Percentiles rank a stretch among this genome's conserved stretches.
Evolutionary conservation across 2,113 vertebrate species (phyloP).

Genomic region (Xyrauchen texanus): DNA sequence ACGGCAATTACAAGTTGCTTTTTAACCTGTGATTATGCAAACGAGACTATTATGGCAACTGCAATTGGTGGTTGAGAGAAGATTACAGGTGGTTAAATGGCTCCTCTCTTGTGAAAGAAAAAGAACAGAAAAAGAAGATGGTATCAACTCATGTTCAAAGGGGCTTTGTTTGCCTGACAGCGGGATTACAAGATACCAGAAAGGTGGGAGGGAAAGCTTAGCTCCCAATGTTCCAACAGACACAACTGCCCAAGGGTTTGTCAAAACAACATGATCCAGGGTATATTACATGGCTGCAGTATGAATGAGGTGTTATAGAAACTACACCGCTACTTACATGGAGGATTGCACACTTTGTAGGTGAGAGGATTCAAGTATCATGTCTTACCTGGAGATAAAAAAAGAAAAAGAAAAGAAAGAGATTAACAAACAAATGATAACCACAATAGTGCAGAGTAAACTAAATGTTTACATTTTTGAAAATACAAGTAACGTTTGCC

Average conservation of each 20-base stretch:
- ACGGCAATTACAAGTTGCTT: constrained; percentile 62
- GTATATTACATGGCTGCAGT: constrained; percentile 49
- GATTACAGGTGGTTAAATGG: constrained; percentile 59
- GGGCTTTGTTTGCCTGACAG: constrained; percentile 68
- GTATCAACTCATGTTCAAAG: constrained; percentile 60
- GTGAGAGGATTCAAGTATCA: constrained; percentile 43
- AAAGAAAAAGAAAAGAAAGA: constrained; percentile 27
- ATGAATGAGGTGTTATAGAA: constrained; percentile 45
- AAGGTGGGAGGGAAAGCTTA: constrained; percentile 62
- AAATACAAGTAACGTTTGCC: too few species aligned
- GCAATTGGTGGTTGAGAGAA: constrained; percentile 55
- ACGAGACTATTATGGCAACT: constrained; percentile 59
- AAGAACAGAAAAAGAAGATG: constrained; percentile 55
- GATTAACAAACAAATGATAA: constrained; percentile 21
- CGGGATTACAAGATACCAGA: constrained; percentile 66
- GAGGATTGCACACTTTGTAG: constrained; percentile 48
- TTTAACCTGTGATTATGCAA: constrained; percentile 67
- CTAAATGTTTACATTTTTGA: neutral
- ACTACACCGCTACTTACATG: constrained; percentile 67
- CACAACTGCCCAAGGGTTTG: constrained; percentile 66
- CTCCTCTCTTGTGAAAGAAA: constrained; percentile 58
- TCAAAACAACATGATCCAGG: constrained; percentile 72
- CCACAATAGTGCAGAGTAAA: neutral
- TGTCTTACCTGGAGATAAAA: constrained; percentile 72
- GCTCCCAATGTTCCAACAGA: constrained; percentile 61